These are phyloP conservation scores for Melanotaenia nigrans DNA, from an alignment of 2,797 vertebrate species.

Conservation along the genomic window DNA sequence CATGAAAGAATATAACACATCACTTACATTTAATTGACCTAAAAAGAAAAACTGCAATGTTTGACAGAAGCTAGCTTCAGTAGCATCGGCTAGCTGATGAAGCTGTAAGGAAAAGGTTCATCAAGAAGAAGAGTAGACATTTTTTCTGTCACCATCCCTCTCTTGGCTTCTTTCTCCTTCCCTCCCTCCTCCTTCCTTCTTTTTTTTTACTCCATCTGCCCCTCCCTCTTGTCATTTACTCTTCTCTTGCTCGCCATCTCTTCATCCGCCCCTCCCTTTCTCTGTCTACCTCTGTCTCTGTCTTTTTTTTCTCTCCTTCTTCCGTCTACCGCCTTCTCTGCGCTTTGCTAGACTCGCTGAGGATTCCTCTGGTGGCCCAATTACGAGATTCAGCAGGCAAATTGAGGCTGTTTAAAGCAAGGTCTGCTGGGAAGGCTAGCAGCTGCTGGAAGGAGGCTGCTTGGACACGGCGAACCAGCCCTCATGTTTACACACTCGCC, in stretches of 20 bases:
- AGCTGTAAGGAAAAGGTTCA: constrained; percentile 80
- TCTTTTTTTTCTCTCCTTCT: constrained; percentile 74
- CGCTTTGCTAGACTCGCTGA: constrained; percentile 84
- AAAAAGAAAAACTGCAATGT: constrained; percentile 97
- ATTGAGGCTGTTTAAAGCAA: constrained; percentile 87
- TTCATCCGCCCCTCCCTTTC: constrained; percentile 66
- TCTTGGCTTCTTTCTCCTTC: constrained; percentile 62
- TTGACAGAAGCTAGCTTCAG: constrained; percentile 88
- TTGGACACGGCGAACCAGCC: constrained; percentile 77
- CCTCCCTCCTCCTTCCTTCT: constrained; percentile 51
- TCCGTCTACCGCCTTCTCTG: constrained; percentile 73
- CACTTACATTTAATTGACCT: constrained; percentile 99
- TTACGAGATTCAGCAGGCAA: constrained; percentile 86
- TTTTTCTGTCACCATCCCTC: constrained; percentile 65
- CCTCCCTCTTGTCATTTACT: constrained; percentile 59
- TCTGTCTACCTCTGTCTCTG: constrained; percentile 67
- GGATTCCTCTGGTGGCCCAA: constrained; percentile 88
- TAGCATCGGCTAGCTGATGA: constrained; percentile 69
- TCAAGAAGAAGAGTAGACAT: constrained; percentile 52
- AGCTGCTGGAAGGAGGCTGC: constrained; percentile 82
- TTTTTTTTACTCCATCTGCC: constrained; percentile 55
- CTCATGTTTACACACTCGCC: constrained; percentile 77
- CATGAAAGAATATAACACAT: constrained; percentile 98
- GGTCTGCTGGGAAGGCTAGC: constrained; percentile 85
- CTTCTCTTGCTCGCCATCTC: constrained; percentile 71